These are phyloP conservation scores for Drosophila fungiperda DNA, from an alignment of 2,888 invertebrate species.

Conservation along the genomic window DNA sequence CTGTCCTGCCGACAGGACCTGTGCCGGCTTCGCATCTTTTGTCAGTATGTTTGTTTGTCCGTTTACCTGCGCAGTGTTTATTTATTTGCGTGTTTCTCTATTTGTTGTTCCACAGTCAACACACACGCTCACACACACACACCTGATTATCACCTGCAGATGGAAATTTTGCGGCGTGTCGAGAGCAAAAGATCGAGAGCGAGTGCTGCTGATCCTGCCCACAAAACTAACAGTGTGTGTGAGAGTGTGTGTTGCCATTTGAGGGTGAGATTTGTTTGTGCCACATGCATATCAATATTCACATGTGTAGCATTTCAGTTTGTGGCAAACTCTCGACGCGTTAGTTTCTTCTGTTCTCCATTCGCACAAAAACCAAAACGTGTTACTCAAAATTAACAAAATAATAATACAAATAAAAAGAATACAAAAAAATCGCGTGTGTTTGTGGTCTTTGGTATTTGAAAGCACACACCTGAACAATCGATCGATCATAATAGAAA, in stretches of 20 bases:
- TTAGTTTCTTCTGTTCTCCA: slow-evolving; percentile 13
- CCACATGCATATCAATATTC: slow-evolving; percentile 33
- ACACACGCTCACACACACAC: slow-evolving; percentile 50
- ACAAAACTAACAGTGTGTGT: slow-evolving; percentile 34
- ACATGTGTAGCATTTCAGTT: slow-evolving; percentile 71
- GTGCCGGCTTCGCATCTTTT: slow-evolving; percentile 2
- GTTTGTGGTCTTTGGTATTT: slow-evolving; percentile 17
- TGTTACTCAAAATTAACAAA: background rate
- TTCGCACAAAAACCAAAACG: slow-evolving; percentile 1
- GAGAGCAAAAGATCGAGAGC: slow-evolving; percentile 34
- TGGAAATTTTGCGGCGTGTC: slow-evolving; percentile 34
- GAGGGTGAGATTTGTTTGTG: slow-evolving; percentile 43
- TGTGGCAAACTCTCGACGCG: slow-evolving; percentile 67
- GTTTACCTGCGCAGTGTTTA: slow-evolving; percentile 60
- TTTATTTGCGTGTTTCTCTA: slow-evolving; percentile 37
- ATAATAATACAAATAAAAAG: background rate
- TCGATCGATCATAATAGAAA: slow-evolving; percentile 18
- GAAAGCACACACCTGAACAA: slow-evolving; percentile 28
- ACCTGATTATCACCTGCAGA: slow-evolving; percentile 80
- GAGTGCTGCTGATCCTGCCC: slow-evolving; percentile 55
- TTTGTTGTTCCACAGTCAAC: slow-evolving; percentile 37
- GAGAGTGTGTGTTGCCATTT: slow-evolving; percentile 33
- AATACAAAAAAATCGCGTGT: background rate
- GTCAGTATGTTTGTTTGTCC: background rate
- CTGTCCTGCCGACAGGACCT: slow-evolving; percentile 28